phyloP scores from a whole-genome alignment of 2,888 invertebrate genomes.

The Lepidochrysops patricia region DNA sequence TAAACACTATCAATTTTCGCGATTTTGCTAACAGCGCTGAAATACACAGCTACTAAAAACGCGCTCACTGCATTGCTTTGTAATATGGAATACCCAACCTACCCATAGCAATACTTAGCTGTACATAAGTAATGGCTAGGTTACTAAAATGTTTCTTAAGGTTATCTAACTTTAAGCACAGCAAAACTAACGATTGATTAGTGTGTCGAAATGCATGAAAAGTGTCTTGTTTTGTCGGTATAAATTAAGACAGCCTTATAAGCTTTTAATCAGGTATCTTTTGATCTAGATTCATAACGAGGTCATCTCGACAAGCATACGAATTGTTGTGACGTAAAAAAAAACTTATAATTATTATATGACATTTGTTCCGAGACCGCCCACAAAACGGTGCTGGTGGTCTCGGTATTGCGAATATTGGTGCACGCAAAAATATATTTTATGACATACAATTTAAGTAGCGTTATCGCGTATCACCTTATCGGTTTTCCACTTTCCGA shows the following conservation, averaged over 20 bases:
- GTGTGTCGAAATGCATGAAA: no score
- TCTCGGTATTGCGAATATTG: conserved; percentile 19
- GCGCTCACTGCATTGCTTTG: no score
- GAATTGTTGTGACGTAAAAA: background rate
- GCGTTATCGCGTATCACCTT: conserved; percentile 36
- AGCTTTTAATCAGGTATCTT: background rate
- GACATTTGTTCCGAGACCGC: background rate
- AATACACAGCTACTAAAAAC: no score
- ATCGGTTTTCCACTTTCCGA: conserved; percentile 62
- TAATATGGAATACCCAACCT: no score
- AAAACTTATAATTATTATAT: background rate
- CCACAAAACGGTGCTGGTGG: conserved; percentile 42
- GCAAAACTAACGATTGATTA: no score
- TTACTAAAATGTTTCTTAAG: no score
- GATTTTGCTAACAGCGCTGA: no score
- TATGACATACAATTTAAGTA: conserved; percentile 32
- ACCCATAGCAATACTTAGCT: no score
- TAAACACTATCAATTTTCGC: no score
- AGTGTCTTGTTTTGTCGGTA: no score
- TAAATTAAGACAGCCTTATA: background rate
- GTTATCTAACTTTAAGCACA: no score
- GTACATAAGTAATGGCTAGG: no score
- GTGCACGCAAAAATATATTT: conserved; percentile 37
- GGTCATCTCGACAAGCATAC: background rate
- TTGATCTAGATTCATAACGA: background rate